These are phyloP conservation scores for Dilophus febrilis DNA, from an alignment of 2,888 invertebrate species.

Conservation along the genomic window DNA sequence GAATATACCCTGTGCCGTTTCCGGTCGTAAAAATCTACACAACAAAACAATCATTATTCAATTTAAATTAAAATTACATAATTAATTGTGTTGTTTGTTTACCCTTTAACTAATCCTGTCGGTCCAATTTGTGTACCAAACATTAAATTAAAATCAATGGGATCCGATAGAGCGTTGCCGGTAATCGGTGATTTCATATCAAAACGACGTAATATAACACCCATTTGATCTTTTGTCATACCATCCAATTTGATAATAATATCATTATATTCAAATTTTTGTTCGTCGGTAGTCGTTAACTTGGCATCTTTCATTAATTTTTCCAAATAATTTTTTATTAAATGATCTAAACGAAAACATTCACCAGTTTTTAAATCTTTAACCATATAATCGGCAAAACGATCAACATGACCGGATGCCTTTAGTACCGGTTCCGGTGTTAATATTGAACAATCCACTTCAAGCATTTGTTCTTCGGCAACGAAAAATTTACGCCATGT, in stretches of 20 bases:
- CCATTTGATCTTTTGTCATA: conserved; percentile 81
- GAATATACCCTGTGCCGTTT: conserved; percentile 99
- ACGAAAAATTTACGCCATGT: conserved; percentile 93
- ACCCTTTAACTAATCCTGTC: conserved; percentile 82
- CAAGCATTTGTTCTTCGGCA: conserved; percentile 94
- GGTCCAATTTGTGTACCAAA: conserved; percentile 97
- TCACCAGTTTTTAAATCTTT: conserved; percentile 93
- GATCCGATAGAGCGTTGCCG: conserved; percentile 86
- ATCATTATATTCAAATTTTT: conserved; percentile 57
- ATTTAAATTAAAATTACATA: no score
- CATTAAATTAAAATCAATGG: conserved; percentile 98
- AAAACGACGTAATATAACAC: conserved; percentile 64
- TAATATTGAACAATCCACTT: conserved; percentile 93
- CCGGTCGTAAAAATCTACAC: conserved; percentile 73
- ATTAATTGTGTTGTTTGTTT: conserved; percentile 12
- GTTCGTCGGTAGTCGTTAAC: conserved; percentile 46
- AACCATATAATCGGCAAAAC: conserved; percentile 98
- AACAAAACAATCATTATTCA: conserved; percentile 5
- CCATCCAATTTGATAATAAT: conserved; percentile 48
- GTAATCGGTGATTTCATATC: conserved; percentile 90
- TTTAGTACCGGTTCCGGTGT: conserved; percentile 95
- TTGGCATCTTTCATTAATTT: conserved; percentile 75
- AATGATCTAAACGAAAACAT: conserved; percentile 92
- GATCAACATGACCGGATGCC: conserved; percentile 97
- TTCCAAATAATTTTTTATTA: conserved; percentile 88